phyloP scores from a whole-genome alignment of 1,140 invertebrate species.

The Tigriopus japonicus region DNA sequence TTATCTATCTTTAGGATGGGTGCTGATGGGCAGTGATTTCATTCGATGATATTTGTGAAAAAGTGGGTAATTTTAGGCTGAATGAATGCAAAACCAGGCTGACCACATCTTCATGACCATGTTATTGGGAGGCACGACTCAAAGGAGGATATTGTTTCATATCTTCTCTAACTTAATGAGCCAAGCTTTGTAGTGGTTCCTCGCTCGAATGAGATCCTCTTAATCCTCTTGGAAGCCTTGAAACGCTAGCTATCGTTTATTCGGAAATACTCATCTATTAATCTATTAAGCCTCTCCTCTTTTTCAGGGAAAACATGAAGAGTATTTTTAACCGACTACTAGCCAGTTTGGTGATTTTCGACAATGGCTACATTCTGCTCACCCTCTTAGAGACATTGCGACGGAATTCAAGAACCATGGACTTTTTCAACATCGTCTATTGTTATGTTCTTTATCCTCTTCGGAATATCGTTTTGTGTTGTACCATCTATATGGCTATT shows the following conservation, averaged over 20 bases:
- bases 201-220: neutral
- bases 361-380: neutral
- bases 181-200: neutral
- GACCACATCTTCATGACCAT: too few relatives aligned
- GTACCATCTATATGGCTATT: neutral
- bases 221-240: neutral
- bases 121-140: too few relatives aligned
- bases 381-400: neutral
- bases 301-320: neutral
- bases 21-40: too few relatives aligned
- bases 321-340: neutral
- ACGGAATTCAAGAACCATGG: neutral
- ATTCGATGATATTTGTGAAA: too few relatives aligned
- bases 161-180: neutral
- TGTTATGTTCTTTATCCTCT: neutral
- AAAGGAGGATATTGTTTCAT: neutral
- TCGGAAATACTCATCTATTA: neutral
- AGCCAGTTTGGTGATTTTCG: neutral
- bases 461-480: neutral
- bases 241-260: too few relatives aligned
- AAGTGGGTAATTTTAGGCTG: too few relatives aligned
- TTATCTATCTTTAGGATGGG: too few relatives aligned
- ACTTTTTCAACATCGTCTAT: neutral
- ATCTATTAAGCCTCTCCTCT: neutral
- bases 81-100: too few relatives aligned